Percentiles rank a stretch among this genome's conserved stretches.
Conservation (phyloP, 2,888 invertebrate genomes). For the Metellina segmentata region DNA sequence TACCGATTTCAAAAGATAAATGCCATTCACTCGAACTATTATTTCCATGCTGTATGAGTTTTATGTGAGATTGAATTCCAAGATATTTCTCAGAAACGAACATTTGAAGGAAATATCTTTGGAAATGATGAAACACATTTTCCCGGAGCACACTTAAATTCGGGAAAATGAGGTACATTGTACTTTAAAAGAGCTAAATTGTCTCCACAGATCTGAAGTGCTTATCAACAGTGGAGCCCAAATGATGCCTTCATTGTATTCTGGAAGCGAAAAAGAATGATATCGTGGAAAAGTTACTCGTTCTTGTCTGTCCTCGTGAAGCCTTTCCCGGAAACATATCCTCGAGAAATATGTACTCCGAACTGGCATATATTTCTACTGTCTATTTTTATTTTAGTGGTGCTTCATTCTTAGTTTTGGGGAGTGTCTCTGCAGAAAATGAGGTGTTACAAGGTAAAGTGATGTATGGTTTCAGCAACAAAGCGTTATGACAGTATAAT, state of each 20-base stretch:
- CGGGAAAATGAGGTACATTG: not conserved
- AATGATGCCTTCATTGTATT: not conserved
- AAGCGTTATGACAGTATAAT: no score
- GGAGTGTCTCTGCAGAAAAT: not conserved
- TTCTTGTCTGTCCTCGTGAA: not conserved
- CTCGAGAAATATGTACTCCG: not conserved
- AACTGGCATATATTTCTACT: conserved; percentile 34
- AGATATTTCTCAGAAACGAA: not conserved
- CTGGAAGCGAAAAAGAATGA: no score
- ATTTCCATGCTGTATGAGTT: not conserved
- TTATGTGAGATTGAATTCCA: not conserved
- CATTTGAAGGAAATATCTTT: not conserved
- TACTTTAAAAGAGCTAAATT: not conserved
- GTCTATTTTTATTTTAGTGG: not conserved
- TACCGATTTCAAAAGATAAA: not conserved
- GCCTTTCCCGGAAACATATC: conserved; percentile 15
- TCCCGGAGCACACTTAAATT: not conserved
- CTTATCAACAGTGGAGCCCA: not conserved
- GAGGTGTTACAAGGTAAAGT: not conserved
- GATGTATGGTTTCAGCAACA: not conserved
- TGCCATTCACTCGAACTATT: not conserved
- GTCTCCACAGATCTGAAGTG: not conserved
- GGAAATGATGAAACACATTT: not conserved
- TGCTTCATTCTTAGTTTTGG: not conserved
- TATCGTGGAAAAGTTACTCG: not conserved